A percentile compares a stretch with the other conserved stretches of the same genome.
Evolutionary conservation across 2,113 vertebrate genomes (phyloP).

Genomic region (Piprites chloris): DNA sequence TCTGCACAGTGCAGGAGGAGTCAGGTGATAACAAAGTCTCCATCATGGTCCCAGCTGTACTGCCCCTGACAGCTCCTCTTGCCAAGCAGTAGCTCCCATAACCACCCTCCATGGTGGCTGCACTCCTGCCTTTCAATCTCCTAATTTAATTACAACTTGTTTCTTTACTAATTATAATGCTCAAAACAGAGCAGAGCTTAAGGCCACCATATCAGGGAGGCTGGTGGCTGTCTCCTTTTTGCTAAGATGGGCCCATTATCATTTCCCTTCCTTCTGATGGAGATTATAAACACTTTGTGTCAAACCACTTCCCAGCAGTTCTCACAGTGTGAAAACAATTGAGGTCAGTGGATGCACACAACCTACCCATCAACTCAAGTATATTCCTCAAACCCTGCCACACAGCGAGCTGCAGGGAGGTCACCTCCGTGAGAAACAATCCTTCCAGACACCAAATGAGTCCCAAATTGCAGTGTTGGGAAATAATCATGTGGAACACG

Average conservation of each 20-base stretch:
- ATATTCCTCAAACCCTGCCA: slow-evolving; percentile 72
- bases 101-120: rapidly evolving
- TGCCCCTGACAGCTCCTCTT: background rate
- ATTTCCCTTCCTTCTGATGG: slow-evolving; percentile 34
- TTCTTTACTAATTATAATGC: slow-evolving; percentile 43
- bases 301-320: slow-evolving; percentile 66
- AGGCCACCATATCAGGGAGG: slow-evolving; percentile 20
- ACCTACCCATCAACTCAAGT: slow-evolving; percentile 70
- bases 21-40: background rate
- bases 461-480: slow-evolving; percentile 65
- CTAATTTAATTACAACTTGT: slow-evolving; percentile 36
- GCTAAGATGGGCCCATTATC: slow-evolving; percentile 20
- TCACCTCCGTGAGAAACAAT: slow-evolving; percentile 73
- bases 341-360: slow-evolving; percentile 76
- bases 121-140: background rate
- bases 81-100: background rate
- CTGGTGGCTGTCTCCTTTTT: slow-evolving; percentile 9
- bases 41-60: rapidly evolving
- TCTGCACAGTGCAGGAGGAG: background rate
- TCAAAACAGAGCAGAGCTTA: slow-evolving; percentile 26
- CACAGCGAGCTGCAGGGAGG: slow-evolving; percentile 64
- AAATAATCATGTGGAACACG: slow-evolving; percentile 47
- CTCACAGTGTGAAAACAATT: slow-evolving; percentile 66
- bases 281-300: slow-evolving; percentile 70
- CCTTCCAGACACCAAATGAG: slow-evolving; percentile 55